phyloP scores from a whole-genome alignment of 2,113 vertebrate genomes.

The Vulpes lagopus region DNA sequence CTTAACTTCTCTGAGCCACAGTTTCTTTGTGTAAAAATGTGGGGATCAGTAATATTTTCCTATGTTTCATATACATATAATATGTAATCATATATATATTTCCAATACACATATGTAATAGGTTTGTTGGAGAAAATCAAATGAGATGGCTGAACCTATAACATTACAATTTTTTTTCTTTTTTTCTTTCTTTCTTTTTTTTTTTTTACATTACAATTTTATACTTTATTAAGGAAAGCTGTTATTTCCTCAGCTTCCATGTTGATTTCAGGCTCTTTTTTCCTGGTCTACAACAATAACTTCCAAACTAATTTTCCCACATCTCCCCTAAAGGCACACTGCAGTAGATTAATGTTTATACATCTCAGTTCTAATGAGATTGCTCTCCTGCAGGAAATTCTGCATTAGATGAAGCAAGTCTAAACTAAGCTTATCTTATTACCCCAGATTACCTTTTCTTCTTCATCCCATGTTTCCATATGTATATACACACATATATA shows the following conservation, averaged over 20 bases:
- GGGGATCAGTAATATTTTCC: neutral
- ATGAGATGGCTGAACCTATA: neutral
- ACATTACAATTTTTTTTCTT: neutral
- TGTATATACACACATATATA: neutral
- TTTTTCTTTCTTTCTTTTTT: too few relatives aligned
- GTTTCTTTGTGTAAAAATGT: slow-evolving; percentile 17
- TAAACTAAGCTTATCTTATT: neutral
- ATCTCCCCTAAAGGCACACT: neutral
- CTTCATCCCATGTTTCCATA: neutral
- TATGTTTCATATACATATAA: neutral
- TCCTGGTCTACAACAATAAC: neutral
- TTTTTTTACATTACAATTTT: neutral
- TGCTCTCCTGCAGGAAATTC: neutral
- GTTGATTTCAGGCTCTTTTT: neutral
- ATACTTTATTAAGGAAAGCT: neutral
- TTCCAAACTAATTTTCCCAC: neutral
- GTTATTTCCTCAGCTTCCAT: neutral
- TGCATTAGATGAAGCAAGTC: neutral
- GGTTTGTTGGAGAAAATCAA: neutral
- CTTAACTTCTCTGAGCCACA: neutral
- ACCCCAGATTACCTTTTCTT: neutral
- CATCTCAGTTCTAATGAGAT: neutral
- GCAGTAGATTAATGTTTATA: neutral
- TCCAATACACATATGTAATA: neutral
- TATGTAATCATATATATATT: neutral